Base-by-base conservation (phyloP, 2,888 invertebrate species). In the Drosophila aldrichi region DNA sequence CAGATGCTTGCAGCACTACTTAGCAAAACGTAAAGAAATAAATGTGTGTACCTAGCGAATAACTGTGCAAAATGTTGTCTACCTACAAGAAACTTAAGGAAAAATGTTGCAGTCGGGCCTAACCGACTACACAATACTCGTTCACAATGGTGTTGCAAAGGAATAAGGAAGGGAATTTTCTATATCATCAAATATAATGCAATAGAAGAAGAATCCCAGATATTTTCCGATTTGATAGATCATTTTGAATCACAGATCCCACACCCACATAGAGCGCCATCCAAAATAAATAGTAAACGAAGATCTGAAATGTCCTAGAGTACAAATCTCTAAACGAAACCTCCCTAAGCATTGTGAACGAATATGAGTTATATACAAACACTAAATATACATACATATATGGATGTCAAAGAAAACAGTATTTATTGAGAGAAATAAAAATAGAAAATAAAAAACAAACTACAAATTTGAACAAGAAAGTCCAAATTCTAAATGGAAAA, bases 1-100 rank as follows among this genome's bases (percentile, higher is more conserved):
- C 38, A n/a, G 16, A 20, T 38, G 49, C 84, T 77, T 84, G 85
- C 80, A 71, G 76, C 78, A 70, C 83, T 54, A 54, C 46, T 46
- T 69, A 72, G 59, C 55, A 7, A 10, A 74, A 67, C 63, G 48
- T 41, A 64, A 75, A 58, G 70, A 40, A 54, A 52, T 18, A 74
- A 79, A 65, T 85, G 58, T 79, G 66, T 70, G 82, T 85, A 78
- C 76, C 79, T 81, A 82, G 49, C 48, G 48, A 29, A 20, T 36
- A 59, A 41, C 20, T 65, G 64, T 66, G 65, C 63, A 44, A 63
- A 63, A 46, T 65, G 52, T 65, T 61, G 64, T 65, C 20, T 34
- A 40, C 51, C 22, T 63, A 25, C 18, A 20, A 60, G 16, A 38
- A 36, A 20, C 29, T 38, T 6, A 10, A 44, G 14, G 32, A 16